Base-by-base conservation (phyloP, 1,140 invertebrate genomes). In the Choristoneura fumiferana region DNA sequence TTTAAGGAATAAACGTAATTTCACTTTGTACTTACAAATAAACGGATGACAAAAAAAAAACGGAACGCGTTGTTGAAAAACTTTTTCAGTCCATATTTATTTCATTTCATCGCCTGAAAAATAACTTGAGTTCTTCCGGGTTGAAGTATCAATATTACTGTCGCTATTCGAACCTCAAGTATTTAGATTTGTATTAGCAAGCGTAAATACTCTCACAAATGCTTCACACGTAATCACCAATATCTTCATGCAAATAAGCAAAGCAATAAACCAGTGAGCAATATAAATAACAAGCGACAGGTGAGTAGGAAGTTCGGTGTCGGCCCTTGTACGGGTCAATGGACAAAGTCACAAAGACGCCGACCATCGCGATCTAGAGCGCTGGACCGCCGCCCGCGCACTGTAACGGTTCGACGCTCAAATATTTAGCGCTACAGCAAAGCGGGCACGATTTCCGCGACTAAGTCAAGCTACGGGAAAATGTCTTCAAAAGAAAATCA, bases 281-380 rank as follows among this genome's bases (percentile, higher is more conserved):
- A 60, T 79, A 68, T 70, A 60, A 69, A 62, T 74, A 69, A 73
- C 69, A 68, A 72, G 63, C 65, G 62, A 39, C 49, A 34, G 34
- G 34, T 43, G 43, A 58, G 58, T 55, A 73, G 71, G 74, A 71
- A 80, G 80, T 71, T 71, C 57, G 67, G 71, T 67, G 70, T 73
- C 73, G 73, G 63, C 68, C 66, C 78, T 69, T 83, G 73, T 84
- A 80, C 58, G 80, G 84, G 81, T 84, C 81, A 87, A 83, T 78
- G 71, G 73, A 77, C 80, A 87, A 83, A 84, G 77, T 66, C 74
- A 77, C 80, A 87, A 84, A 87, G 77, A 65, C 67, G 73, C 81
- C 84, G 78, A 71, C 72, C 52, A 57, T 39, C 62, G 39, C 74
- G 71, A 74, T 73, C 73, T 75, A 78, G 66, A 71, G 71, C 68